phyloP scores from a whole-genome alignment of 2,113 vertebrate genomes.

The Dermatemys mawii region DNA sequence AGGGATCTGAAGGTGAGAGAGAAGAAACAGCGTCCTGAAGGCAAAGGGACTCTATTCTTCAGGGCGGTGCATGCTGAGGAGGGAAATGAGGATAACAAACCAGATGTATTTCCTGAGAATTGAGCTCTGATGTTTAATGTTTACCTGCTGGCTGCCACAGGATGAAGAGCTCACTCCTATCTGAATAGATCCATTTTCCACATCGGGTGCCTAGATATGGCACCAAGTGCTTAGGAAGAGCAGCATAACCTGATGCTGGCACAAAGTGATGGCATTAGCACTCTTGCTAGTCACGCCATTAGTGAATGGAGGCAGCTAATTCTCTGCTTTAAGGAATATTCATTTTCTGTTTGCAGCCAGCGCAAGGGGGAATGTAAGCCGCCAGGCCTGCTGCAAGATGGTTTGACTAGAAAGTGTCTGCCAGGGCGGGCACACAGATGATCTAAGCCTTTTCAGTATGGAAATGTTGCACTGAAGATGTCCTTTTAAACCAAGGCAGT shows the following conservation, averaged over 20 bases:
- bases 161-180: not conserved
- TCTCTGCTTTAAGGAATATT: not conserved
- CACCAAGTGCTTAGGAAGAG: rapidly evolving
- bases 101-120: not conserved
- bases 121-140: not conserved
- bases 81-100: not conserved
- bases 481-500: not conserved
- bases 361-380: not conserved
- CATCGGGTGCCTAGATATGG: not conserved
- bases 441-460: not conserved
- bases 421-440: not conserved
- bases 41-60: rapidly evolving
- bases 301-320: not conserved
- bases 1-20: conserved; percentile 93
- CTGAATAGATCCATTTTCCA: not conserved
- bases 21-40: not conserved
- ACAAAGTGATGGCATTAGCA: not conserved
- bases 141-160: not conserved
- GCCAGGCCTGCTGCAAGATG: not conserved
- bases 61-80: rapidly evolving
- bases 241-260: not conserved
- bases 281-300: not conserved
- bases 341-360: not conserved
- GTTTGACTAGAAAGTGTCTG: not conserved
- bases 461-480: not conserved